These are phyloP conservation scores for Mythimna lalbum DNA, from an alignment of 2,888 invertebrate genomes.

Conservation along the genomic window DNA sequence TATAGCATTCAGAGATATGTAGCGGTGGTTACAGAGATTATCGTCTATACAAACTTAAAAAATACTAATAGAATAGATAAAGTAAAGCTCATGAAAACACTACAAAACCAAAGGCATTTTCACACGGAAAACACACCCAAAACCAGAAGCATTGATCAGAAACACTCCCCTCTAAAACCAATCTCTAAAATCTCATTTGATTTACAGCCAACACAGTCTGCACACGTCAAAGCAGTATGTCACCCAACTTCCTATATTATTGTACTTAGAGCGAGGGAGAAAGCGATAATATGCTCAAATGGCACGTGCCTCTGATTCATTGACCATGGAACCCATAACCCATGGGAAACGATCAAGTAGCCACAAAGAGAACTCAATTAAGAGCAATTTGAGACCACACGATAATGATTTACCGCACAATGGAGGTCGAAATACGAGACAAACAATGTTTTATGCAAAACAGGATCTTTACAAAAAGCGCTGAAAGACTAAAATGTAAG, in stretches of 20 bases:
- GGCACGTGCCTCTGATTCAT: conserved; percentile 65
- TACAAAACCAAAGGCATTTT: not conserved
- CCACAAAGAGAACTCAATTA: conserved; percentile 43
- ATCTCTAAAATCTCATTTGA: conserved; percentile 6
- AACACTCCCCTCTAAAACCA: conserved; percentile 7
- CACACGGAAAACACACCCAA: not conserved
- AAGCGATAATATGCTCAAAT: conserved; percentile 69
- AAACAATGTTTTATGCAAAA: conserved; percentile 11
- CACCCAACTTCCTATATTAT: conserved; percentile 61
- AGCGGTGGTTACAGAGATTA: too few species aligned
- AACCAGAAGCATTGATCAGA: conserved; percentile 1
- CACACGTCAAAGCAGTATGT: conserved; percentile 38
- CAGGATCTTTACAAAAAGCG: not conserved
- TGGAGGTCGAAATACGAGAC: conserved; percentile 16
- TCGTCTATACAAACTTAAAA: too few species aligned
- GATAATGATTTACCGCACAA: conserved; percentile 21
- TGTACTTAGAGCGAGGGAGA: conserved; percentile 56
- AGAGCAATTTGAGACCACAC: conserved; percentile 42
- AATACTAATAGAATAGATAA: too few species aligned
- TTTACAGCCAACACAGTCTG: conserved; percentile 7
- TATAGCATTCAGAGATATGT: too few species aligned
- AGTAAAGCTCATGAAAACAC: not conserved
- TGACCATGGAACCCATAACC: conserved; percentile 36
- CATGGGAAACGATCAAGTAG: conserved; percentile 42
- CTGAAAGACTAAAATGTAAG: conserved; percentile 7